phyloP scores from a whole-genome alignment of 2,113 vertebrate species.

The Corythornis madagascariensis region DNA sequence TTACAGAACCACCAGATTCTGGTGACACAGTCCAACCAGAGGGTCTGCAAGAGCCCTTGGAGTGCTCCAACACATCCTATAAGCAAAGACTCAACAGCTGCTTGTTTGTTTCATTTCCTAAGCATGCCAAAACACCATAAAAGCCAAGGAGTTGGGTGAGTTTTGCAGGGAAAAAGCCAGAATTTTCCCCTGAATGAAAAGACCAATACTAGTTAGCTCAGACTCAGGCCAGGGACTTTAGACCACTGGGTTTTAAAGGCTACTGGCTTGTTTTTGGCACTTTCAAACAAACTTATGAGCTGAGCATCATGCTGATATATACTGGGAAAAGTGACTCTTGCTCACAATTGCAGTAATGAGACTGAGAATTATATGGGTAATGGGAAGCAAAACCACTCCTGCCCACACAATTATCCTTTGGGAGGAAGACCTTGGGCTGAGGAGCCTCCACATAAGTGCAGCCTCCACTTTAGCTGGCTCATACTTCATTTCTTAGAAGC shows the following conservation, averaged over 20 bases:
- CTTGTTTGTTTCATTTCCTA: background rate
- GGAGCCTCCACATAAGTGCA: background rate
- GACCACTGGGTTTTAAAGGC: background rate
- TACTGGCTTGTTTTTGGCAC: background rate
- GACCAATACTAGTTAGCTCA: background rate
- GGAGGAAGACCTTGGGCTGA: background rate
- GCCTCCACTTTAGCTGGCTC: background rate
- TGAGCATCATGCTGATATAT: background rate
- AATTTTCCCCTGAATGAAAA: background rate
- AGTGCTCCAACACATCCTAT: background rate
- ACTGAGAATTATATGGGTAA: background rate
- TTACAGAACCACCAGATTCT: background rate
- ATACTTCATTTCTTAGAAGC: background rate
- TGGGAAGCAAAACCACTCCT: background rate
- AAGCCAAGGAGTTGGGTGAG: background rate
- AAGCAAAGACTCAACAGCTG: background rate
- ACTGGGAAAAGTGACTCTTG: background rate
- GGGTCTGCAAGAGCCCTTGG: background rate
- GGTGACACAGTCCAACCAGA: background rate
- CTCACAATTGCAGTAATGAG: background rate
- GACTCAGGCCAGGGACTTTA: background rate
- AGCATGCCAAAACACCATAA: background rate
- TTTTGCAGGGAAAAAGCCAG: background rate
- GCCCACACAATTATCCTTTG: background rate
- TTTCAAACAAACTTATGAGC: background rate